Base-by-base conservation (phyloP, 1,140 invertebrate species). In the Ostrea denselamellosa region DNA sequence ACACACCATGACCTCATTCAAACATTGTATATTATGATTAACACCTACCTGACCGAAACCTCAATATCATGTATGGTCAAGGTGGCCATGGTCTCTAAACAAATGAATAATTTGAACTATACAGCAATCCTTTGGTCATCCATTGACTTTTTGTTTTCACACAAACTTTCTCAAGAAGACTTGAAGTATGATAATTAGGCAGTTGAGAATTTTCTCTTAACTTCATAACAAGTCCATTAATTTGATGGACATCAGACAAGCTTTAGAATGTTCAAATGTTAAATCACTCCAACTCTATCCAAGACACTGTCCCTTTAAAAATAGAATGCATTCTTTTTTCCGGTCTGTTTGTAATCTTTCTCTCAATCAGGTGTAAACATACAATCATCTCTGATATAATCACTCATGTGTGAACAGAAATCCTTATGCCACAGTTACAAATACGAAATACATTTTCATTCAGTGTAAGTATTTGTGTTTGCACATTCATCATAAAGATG, bases 291-390 rank as follows among this genome's bases (percentile, higher is more conserved):
- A n/a, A 28, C 22, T 22, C 22, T 5, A 22, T 71, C 65, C 25
- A n/a, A 25, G 22, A 28, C 65, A 71, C 22, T 77, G 68, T 77
- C 68, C 68, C 25, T 77, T 77, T 34, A 77, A 44, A 44, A 77
- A 77, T 77, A 25, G 68, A 25, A 77, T 28, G 68, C 28, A 28
- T 28, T 28, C 14, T 22, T 9, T 34, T 77, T 77, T 25, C 25
- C 25, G 68, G 68, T 77, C 68, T 77, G 12, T 77, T 28, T 77
- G 0, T 77, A 62, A 77, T 77, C 22, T 28, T 25, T 77, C 68
- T 68, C 12, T 14, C 22, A 34, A 71, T 71, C 22, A 71, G 12
- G 14, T 77, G 68, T 77, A 77, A 77, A 71, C 34, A 77, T 34
- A 77, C 68, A 10, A 77, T 77, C 68, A 12, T 14, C 68, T 77